Conservation (phyloP, 2,888 invertebrate species). For the Tortricodes alternella region DNA sequence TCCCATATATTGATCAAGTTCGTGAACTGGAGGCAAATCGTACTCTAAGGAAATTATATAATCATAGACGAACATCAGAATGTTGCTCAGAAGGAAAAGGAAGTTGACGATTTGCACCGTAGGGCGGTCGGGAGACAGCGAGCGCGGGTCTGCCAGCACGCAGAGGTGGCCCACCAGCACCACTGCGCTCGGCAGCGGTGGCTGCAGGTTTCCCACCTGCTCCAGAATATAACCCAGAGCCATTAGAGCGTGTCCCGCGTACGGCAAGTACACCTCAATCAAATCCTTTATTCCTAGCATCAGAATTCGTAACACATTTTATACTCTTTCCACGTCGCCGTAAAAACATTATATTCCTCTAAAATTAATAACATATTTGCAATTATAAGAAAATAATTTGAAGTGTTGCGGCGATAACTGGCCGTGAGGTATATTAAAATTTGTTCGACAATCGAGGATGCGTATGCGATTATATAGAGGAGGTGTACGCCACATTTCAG, state of each 20-base stretch:
- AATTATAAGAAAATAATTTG: slow-evolving; percentile 45
- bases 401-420: slow-evolving; percentile 34
- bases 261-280: slow-evolving; percentile 53
- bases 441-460: slow-evolving; percentile 35
- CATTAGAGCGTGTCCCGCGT: slow-evolving; percentile 64
- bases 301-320: slow-evolving; percentile 33
- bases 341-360: slow-evolving; percentile 49
- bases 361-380: slow-evolving; percentile 49
- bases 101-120: slow-evolving; percentile 53
- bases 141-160: slow-evolving; percentile 55
- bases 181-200: slow-evolving; percentile 64
- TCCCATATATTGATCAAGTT: slow-evolving; percentile 27
- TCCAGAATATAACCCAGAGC: slow-evolving; percentile 66
- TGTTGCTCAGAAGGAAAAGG: slow-evolving; percentile 58
- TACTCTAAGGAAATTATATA: slow-evolving; percentile 29
- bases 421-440: slow-evolving; percentile 33
- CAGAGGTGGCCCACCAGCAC: slow-evolving; percentile 64
- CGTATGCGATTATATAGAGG: slow-evolving; percentile 42
- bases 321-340: background rate
- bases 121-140: slow-evolving; percentile 47
- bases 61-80: slow-evolving; percentile 62
- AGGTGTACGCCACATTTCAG: slow-evolving; percentile 46
- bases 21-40: slow-evolving; percentile 26
- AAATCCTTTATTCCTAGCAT: slow-evolving; percentile 46
- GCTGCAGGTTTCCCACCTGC: slow-evolving; percentile 50